Percentiles rank a stretch among this genome's conserved stretches.
phyloP scores from a whole-genome alignment of 1,140 invertebrate species.

The Sinella curviseta region DNA sequence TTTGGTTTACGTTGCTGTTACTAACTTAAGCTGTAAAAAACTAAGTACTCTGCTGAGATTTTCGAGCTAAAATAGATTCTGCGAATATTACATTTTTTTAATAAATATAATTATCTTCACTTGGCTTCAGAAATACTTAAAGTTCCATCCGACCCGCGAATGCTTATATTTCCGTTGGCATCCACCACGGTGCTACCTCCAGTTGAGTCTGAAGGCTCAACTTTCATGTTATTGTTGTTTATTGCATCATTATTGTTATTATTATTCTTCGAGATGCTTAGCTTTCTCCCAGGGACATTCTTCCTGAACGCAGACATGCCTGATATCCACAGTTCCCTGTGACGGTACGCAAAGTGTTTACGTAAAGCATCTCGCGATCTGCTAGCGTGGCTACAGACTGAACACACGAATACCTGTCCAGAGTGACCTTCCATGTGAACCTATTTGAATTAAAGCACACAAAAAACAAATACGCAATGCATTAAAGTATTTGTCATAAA shows the following conservation, averaged over 20 bases:
- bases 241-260: constrained; percentile 45
- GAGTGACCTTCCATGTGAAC: constrained; percentile 85
- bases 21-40: constrained; percentile 14
- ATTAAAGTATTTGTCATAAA: not conserved
- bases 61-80: constrained; percentile 1
- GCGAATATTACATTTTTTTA: not conserved
- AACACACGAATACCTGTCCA: constrained; percentile 76
- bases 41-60: constrained; percentile 24
- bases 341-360: constrained; percentile 69
- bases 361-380: constrained; percentile 79
- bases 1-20: not conserved
- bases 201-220: constrained; percentile 28
- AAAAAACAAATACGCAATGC: not conserved
- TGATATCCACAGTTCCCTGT: constrained; percentile 45
- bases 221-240: constrained; percentile 47
- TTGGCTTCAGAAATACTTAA: constrained; percentile 48
- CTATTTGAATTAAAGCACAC: constrained; percentile 23
- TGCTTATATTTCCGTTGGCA: constrained; percentile 46
- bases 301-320: constrained; percentile 50
- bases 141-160: constrained; percentile 46
- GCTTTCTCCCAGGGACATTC: constrained; percentile 47
- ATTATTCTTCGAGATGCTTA: constrained; percentile 47
- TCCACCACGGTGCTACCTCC: constrained; percentile 33
- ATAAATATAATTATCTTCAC: not conserved
- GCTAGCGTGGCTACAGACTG: constrained; percentile 79